Percentiles rank a stretch among this genome's conserved stretches.
Evolutionary conservation across 2,888 invertebrate genomes (phyloP).

Genomic region (Leucozona laternaria): DNA sequence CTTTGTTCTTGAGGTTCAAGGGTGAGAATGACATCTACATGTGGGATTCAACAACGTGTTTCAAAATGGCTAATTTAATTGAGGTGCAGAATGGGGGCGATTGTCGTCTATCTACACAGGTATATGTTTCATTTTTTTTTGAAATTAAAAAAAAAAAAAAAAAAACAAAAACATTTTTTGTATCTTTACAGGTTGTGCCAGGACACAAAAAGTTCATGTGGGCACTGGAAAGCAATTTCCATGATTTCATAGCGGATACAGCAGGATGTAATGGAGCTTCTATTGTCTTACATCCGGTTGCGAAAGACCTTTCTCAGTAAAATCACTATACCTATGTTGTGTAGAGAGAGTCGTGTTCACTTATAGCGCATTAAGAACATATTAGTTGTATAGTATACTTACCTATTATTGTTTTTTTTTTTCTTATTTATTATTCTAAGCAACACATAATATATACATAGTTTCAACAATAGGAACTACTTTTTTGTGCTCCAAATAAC

Average conservation of each 20-base stretch:
- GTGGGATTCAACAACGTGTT: conserved; percentile 87
- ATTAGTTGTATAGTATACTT: conserved; percentile 31
- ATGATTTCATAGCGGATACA: conserved; percentile 86
- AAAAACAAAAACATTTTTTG: neutral
- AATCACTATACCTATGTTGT: neutral
- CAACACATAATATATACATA: conserved; percentile 26
- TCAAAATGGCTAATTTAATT: conserved; percentile 85
- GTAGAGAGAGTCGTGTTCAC: neutral
- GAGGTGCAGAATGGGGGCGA: conserved; percentile 86
- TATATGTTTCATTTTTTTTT: conserved; percentile 59
- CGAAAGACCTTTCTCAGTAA: conserved; percentile 83
- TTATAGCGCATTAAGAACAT: conserved; percentile 5
- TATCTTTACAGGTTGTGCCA: conserved; percentile 82
- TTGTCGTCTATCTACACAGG: conserved; percentile 87
- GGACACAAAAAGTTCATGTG: conserved; percentile 87
- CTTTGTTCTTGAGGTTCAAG: conserved; percentile 87
- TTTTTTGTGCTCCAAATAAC: neutral
- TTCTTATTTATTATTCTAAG: conserved; percentile 42
- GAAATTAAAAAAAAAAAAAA: neutral
- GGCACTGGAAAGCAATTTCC: conserved; percentile 88
- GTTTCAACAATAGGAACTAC: conserved; percentile 34
- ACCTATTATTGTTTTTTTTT: conserved; percentile 41
- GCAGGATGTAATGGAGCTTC: conserved; percentile 87
- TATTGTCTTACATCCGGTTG: conserved; percentile 86
- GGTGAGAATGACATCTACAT: conserved; percentile 87